Conservation (phyloP, 2,797 vertebrate genomes). For the Tragopan temminckii region DNA sequence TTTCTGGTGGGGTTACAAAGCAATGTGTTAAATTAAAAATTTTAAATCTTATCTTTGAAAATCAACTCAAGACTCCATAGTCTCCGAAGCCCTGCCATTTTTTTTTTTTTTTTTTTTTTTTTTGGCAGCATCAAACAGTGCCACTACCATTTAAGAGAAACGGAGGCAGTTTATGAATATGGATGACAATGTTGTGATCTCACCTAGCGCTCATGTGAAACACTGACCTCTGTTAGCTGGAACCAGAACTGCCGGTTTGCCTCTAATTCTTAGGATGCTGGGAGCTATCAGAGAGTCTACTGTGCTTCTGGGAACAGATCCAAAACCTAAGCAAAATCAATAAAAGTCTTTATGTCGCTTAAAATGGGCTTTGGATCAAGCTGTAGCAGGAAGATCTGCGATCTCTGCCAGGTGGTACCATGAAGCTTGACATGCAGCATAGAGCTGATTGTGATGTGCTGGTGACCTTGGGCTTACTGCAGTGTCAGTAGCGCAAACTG, state of each 20-base stretch:
- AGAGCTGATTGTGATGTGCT: accelerated
- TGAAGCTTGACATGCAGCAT: neutral
- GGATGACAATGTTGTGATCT: neutral
- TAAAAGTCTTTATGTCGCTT: slow-evolving; percentile 15
- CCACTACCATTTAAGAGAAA: neutral
- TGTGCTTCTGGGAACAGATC: slow-evolving; percentile 25
- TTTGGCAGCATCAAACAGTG: neutral
- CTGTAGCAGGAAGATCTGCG: neutral
- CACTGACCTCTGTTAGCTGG: neutral
- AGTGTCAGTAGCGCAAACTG: accelerated
- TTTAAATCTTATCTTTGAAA: neutral
- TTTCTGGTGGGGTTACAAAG: neutral
- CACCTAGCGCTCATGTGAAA: neutral
- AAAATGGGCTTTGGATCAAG: neutral
- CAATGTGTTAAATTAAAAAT: neutral
- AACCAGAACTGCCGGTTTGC: neutral
- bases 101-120: neutral
- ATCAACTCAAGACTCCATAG: neutral
- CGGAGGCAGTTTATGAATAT: accelerated
- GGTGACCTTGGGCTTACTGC: neutral
- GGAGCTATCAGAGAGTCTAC: neutral
- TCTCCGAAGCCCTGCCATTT: accelerated
- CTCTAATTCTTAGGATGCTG: neutral
- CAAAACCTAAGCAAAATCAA: neutral
- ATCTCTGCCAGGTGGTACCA: neutral